Evolutionary conservation across 2,113 vertebrate genomes (phyloP), one percentile per base, ranked within the genome.

Genomic region (Macquaria australasica): DNA sequence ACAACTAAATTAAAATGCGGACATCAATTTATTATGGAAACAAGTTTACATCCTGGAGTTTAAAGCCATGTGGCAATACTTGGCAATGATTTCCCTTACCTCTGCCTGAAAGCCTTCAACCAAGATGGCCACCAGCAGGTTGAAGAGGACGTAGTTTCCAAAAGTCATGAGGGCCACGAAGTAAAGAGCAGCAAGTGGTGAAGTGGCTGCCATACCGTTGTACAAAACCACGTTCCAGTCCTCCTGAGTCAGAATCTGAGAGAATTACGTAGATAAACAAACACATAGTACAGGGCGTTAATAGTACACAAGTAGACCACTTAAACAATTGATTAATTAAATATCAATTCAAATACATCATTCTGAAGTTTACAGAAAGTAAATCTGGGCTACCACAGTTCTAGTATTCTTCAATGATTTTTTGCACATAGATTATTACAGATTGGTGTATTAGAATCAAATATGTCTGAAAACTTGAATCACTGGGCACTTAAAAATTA

Each of bases 101-200:
- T 99, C 98, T 0, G 98, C 98, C 95, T 99, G 98, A 88, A 99
- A 99, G 23, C 98, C 98, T 88, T 99, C 98, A 51, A 99, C 98
- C 25, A 99, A 93, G 92, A 99, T 99, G 87, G 98, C 98, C 79
- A 99, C 98, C 88, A 99, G 94, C 74, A 99, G 95, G 91, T 99
- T 99, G 90, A 99, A 99, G 83, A 99, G 97, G 50, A 99, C 98
- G 0, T 99, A 99, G 91, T 99, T 99, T 56, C 98, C 98, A 43
- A 99, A 99, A 0, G 98, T 98, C 98, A 99, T 99, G 55, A 99
- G 97, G 59, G 98, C 97, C 15, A 99, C 98, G 8, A 99, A 99
- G 90, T 99, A 99, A 63, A 99, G 97, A 16, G 98, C 98, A 34
- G 97, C 98, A 89, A 97, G 96, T 0, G 98, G 98, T 0, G 98